Evolutionary conservation across 2,888 invertebrate genomes (phyloP), one percentile per base, ranked within the genome.

Genomic region (Byasa hedistus): DNA sequence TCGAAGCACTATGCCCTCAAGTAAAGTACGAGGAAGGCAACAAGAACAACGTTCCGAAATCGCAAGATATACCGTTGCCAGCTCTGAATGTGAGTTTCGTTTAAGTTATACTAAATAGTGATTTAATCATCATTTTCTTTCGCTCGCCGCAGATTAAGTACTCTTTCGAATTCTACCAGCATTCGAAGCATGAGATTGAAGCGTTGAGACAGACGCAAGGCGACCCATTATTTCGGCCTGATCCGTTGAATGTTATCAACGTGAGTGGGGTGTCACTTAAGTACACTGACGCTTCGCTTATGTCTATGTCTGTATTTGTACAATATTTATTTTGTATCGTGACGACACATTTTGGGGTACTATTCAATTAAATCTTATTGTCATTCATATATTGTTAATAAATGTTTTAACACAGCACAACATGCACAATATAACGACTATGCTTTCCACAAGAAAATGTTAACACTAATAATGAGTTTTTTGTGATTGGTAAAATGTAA

Each of bases 51-150:
- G 75, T 82, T 61, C 72, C 78, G 36, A 83, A 92, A 91, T 92
- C 79, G 89, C 93, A 81, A 93, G 95, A 86, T 91, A 93, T 93
- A 75, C 96, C 95, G 52, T 92, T 96, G 75, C 95, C 95, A 70
- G 96, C 96, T 24, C 86, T 96, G 75, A 96, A 96, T 85, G 96
- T 96, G 94, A 94, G 94, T 93, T 64, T 22, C 15, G 5, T 44
- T 8, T 36, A 1, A 10, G n/a, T 52, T 52, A n/a, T 21, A 52
- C 21, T 52, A 21, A 24, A n/a, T 61, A 64, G 54, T 56, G 57
- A 60, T 62, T 62, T 61, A 65, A 65, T 15, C 32, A 44, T 65
- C 24, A 24, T 65, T n/a, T n/a, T n/a, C n/a, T 61, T 65, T 56
- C 57, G 23, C 66, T 78, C 72, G 76, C 81, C 87, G 74, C 92